A percentile compares a stretch with the other conserved stretches of the same genome.
Conservation (phyloP, 1,140 invertebrate species). For the Drosophila orosa region DNA sequence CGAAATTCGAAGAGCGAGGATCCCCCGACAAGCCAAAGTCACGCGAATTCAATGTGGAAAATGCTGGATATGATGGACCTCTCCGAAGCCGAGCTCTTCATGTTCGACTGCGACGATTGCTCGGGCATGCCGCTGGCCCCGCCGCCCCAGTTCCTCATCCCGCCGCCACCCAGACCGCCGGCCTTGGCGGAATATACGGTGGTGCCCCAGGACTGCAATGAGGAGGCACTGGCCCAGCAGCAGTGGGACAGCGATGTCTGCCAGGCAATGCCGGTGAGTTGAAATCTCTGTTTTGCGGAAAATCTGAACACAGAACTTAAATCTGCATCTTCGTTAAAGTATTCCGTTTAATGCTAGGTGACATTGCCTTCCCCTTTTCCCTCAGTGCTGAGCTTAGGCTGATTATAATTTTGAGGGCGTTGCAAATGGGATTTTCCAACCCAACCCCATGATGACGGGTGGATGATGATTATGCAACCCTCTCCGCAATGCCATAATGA, state of each 20-base stretch:
- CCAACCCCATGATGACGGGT: conserved; percentile 23
- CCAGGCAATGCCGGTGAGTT: conserved; percentile 85
- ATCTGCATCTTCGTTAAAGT: background rate
- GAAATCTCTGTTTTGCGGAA: background rate
- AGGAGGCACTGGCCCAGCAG: conserved; percentile 76
- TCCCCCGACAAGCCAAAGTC: conserved; percentile 9
- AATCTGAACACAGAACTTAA: background rate
- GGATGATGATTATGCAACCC: conserved; percentile 55
- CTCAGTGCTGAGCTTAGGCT: conserved; percentile 17
- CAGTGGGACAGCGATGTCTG: conserved; percentile 83
- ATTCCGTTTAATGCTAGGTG: background rate
- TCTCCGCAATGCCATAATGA: conserved; percentile 49
- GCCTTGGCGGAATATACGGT: conserved; percentile 84
- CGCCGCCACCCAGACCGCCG: conserved; percentile 86
- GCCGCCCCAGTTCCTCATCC: conserved; percentile 86
- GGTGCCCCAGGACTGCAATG: conserved; percentile 72
- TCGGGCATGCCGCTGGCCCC: conserved; percentile 86
- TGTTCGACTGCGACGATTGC: conserved; percentile 85
- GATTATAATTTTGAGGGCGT: conserved; percentile 53
- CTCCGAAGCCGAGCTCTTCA: conserved; percentile 67
- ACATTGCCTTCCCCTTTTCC: background rate
- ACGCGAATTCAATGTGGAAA: conserved; percentile 78
- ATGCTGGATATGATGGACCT: conserved; percentile 70
- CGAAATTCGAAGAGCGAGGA: conserved; percentile 3
- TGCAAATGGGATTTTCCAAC: conserved; percentile 38